A percentile compares a stretch with the other conserved stretches of the same genome.
Conservation (phyloP, 1,140 invertebrate species). For the Drosophila sulfurigaster region DNA sequence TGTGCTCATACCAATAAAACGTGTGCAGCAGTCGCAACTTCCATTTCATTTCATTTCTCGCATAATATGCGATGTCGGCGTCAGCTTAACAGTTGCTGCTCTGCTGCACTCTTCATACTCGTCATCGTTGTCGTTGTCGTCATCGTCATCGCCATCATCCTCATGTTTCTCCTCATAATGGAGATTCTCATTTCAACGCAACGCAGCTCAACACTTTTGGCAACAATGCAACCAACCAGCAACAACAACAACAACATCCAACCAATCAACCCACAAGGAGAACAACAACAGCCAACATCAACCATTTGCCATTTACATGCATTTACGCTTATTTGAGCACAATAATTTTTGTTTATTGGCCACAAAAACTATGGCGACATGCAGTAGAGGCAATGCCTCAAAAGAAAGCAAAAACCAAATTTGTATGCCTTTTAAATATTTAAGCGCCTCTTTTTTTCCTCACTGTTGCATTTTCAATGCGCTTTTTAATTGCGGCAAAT, state of each 20-base stretch:
- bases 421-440: constrained; percentile 64
- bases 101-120: constrained; percentile 67
- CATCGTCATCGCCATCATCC: constrained; percentile 10
- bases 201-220: constrained; percentile 60
- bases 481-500: constrained; percentile 73
- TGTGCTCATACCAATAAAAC: constrained; percentile 72
- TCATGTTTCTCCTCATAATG: constrained; percentile 1
- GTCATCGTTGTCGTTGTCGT: constrained; percentile 38
- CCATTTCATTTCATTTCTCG: constrained; percentile 67
- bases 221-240: constrained; percentile 62
- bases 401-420: constrained; percentile 26
- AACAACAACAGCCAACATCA: constrained; percentile 6
- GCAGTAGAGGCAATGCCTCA: constrained; percentile 20
- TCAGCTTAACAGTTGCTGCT: constrained; percentile 42
- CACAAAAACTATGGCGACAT: constrained; percentile 67
- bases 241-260: constrained; percentile 11
- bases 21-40: constrained; percentile 76
- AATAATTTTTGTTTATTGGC: constrained; percentile 81
- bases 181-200: constrained; percentile 38
- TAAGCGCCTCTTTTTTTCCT: constrained; percentile 44
- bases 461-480: constrained; percentile 41
- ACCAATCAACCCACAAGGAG: neutral
- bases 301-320: constrained; percentile 55
- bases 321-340: constrained; percentile 81
- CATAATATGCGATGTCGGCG: constrained; percentile 61